Conservation (phyloP, 2,113 vertebrate species). For the Ameiurus melas region DNA sequence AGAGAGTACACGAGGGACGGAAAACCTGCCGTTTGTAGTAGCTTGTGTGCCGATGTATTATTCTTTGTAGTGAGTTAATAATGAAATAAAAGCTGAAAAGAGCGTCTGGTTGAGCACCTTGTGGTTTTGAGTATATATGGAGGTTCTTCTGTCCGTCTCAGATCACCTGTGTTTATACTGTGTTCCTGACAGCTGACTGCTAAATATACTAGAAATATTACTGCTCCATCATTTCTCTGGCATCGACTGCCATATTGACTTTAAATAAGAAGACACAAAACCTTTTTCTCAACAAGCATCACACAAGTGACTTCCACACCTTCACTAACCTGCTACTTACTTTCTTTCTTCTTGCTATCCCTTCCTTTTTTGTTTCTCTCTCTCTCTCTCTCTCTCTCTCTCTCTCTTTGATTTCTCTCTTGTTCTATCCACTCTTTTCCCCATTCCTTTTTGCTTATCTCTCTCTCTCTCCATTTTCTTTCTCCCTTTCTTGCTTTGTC, state of each 20-base stretch:
- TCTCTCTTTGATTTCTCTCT: not conserved
- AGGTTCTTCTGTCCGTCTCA: not conserved
- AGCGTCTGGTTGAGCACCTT: not conserved
- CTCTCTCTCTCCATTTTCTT: not conserved
- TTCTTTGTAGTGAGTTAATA: not conserved
- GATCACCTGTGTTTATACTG: not conserved
- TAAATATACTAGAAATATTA: conserved; percentile 32
- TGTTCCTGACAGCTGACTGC: conserved; percentile 32
- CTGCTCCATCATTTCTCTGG: not conserved
- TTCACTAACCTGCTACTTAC: conserved; percentile 20
- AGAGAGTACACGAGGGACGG: not conserved
- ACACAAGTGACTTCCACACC: not conserved
- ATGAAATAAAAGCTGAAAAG: not conserved
- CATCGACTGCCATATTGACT: not conserved
- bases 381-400: too few relatives aligned
- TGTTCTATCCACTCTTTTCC: not conserved
- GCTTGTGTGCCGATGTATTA: not conserved
- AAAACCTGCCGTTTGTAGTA: not conserved
- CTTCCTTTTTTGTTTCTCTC: too few relatives aligned
- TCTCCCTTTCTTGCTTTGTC: not conserved
- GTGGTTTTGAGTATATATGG: not conserved
- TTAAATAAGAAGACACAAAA: not conserved
- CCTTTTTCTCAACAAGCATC: not conserved
- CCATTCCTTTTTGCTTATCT: not conserved
- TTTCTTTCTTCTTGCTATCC: not conserved